Conservation (phyloP, 2,888 invertebrate genomes). For the Tineola bisselliella region DNA sequence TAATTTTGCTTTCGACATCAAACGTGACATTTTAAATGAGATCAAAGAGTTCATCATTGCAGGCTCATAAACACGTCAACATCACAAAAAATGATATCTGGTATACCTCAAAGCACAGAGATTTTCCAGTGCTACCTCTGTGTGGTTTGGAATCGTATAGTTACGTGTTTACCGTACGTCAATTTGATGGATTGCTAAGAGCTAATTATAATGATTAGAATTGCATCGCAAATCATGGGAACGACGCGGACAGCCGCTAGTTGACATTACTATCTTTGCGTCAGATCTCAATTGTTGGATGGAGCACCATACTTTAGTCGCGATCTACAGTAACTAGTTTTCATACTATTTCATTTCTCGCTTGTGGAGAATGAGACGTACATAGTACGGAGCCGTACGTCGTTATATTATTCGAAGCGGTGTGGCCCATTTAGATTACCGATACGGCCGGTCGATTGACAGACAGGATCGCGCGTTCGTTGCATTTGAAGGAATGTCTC, state of each 20-base stretch:
- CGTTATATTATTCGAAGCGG: constrained; percentile 21
- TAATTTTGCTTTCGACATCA: constrained; percentile 24
- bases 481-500: constrained; percentile 42
- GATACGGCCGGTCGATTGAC: constrained; percentile 50
- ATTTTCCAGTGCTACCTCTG: not conserved
- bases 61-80: constrained; percentile 56
- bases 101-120: constrained; percentile 40
- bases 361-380: constrained; percentile 34
- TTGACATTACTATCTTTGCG: constrained; percentile 54
- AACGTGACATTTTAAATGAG: constrained; percentile 44
- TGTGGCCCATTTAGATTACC: constrained; percentile 56
- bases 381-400: not conserved
- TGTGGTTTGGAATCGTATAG: not conserved
- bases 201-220: constrained; percentile 64
- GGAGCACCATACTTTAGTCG: not conserved
- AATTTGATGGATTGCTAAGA: constrained; percentile 30
- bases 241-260: constrained; percentile 55
- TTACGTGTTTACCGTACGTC: not conserved
- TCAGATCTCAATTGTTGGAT: constrained; percentile 57
- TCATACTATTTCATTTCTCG: constrained; percentile 37
- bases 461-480: constrained; percentile 41
- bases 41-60: constrained; percentile 57
- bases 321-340: not conserved
- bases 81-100: constrained; percentile 60
- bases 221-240: constrained; percentile 64